These are phyloP conservation scores for Macrosoma leucophasiata DNA, from an alignment of 2,888 invertebrate species.

Conservation along the genomic window DNA sequence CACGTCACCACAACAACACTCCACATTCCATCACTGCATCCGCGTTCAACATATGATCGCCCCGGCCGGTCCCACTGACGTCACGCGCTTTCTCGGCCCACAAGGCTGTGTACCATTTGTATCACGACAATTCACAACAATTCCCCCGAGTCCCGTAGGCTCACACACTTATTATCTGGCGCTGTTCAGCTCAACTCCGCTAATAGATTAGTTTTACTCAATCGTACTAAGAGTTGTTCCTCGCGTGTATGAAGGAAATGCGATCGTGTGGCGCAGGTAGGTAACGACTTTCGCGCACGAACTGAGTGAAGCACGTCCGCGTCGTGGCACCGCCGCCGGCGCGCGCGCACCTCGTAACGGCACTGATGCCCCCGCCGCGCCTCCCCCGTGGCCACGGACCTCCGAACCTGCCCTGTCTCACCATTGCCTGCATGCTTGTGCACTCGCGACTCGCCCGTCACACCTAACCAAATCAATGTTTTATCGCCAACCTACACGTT, in stretches of 20 bases:
- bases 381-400: constrained; percentile 34
- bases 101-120: constrained; percentile 48
- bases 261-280: constrained; percentile 65
- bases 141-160: constrained; percentile 32
- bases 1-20: constrained; percentile 67
- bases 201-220: constrained; percentile 46
- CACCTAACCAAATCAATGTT: constrained; percentile 2
- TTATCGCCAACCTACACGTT: too few relatives aligned
- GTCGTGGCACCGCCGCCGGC: constrained; percentile 55
- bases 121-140: constrained; percentile 27
- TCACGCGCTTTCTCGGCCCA: constrained; percentile 68
- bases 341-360: constrained; percentile 65
- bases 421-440: constrained; percentile 17
- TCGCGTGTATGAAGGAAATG: constrained; percentile 63
- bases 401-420: constrained; percentile 37
- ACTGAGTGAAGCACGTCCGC: constrained; percentile 75
- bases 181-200: constrained; percentile 34
- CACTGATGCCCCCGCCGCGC: constrained; percentile 45
- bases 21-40: constrained; percentile 75
- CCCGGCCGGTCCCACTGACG: constrained; percentile 65
- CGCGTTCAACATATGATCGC: constrained; percentile 73
- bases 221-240: constrained; percentile 42
- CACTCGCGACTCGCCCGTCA: constrained; percentile 17
- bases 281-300: constrained; percentile 74
- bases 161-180: constrained; percentile 34